Evolutionary conservation across 1,140 invertebrate genomes (phyloP).

Genomic region (Halictus rubicundus): DNA sequence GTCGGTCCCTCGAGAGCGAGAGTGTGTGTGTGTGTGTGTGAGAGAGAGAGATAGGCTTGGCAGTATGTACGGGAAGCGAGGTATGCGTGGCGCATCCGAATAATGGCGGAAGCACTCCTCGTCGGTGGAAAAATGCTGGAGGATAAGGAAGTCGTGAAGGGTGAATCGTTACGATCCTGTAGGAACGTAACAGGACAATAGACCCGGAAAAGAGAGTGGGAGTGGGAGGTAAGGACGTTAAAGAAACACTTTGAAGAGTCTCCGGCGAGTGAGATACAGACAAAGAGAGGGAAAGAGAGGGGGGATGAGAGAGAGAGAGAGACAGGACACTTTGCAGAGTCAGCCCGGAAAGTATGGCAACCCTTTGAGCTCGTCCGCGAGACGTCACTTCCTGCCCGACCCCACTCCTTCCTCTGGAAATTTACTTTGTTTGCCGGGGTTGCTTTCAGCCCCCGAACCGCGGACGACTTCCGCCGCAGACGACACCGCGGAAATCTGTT

Average conservation of each 20-base stretch:
- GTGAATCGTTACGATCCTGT: constrained; percentile 3
- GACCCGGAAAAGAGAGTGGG: too few species aligned
- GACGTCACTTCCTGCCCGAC: background rate
- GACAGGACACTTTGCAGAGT: too few species aligned
- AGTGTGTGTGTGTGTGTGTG: too few species aligned
- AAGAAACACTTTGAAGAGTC: background rate
- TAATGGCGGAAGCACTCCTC: constrained; percentile 8
- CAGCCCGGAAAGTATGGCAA: background rate
- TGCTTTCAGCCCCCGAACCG: background rate
- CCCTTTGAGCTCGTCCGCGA: background rate
- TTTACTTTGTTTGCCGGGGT: background rate
- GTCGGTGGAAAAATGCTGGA: background rate
- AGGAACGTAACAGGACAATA: background rate
- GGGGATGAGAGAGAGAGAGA: too few species aligned
- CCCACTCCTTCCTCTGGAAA: background rate
- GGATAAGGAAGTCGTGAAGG: background rate
- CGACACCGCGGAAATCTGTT: too few species aligned
- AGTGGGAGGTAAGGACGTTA: background rate
- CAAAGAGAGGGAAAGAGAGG: too few species aligned
- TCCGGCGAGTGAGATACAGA: too few species aligned
- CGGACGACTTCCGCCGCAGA: too few species aligned
- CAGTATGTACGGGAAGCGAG: background rate
- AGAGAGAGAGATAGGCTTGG: background rate
- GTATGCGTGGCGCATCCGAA: background rate
- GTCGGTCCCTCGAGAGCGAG: background rate